These are phyloP conservation scores for Thymelicus sylvestris DNA, from an alignment of 2,888 invertebrate species.

Conservation along the genomic window DNA sequence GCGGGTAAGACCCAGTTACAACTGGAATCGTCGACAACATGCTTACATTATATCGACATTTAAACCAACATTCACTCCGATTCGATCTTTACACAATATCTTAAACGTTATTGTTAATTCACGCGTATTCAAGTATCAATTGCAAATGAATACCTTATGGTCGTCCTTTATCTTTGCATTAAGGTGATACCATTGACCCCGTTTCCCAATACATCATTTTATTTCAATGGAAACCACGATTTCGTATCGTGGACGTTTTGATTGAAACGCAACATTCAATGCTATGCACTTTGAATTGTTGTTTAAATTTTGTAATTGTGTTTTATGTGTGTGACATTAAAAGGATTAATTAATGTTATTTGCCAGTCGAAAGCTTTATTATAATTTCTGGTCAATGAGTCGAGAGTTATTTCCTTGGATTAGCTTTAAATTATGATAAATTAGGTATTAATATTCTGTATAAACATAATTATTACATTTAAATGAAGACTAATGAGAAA, in stretches of 20 bases:
- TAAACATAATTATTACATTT: too few species aligned
- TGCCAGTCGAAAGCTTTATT: background rate
- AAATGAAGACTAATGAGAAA: too few species aligned
- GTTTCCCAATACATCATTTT: background rate
- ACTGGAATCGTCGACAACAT: too few species aligned
- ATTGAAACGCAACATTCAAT: slow-evolving; percentile 12
- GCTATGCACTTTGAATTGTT: background rate
- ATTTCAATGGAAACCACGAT: slow-evolving; percentile 7
- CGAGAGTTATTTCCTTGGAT: too few species aligned
- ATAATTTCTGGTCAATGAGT: too few species aligned
- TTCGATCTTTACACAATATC: too few species aligned
- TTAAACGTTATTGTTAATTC: background rate
- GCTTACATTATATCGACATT: too few species aligned
- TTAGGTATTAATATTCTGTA: too few species aligned
- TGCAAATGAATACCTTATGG: background rate
- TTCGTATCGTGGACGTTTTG: slow-evolving; percentile 11
- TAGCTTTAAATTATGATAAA: too few species aligned
- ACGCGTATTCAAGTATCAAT: background rate
- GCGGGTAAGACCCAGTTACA: too few species aligned
- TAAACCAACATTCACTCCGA: too few species aligned
- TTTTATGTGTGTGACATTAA: background rate
- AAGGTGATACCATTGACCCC: background rate
- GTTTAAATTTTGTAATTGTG: background rate
- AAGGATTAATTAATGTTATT: background rate
- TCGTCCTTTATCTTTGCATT: background rate